Conservation (phyloP, 2,113 vertebrate genomes). For the Turdus rufiventris region DNA sequence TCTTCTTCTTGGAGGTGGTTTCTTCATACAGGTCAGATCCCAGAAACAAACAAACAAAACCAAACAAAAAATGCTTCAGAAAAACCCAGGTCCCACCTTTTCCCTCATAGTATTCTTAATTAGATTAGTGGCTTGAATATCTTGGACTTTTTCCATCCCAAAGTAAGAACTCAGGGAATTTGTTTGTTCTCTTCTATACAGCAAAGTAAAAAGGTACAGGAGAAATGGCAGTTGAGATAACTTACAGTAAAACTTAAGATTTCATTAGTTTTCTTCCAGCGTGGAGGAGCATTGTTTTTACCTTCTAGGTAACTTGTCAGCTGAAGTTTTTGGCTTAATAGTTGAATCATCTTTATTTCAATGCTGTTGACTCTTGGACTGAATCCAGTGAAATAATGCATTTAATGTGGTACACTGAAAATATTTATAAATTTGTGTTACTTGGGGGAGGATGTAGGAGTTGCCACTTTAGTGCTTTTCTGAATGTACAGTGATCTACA, state of each 20-base stretch:
- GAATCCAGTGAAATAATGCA: not conserved
- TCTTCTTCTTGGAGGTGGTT: not conserved
- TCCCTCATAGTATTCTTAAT: not conserved
- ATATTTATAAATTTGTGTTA: not conserved
- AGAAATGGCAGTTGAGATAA: not conserved
- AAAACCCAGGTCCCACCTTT: not conserved
- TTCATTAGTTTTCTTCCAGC: not conserved
- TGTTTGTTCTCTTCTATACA: not conserved
- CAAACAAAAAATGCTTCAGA: not conserved
- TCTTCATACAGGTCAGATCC: not conserved
- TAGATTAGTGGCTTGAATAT: not conserved
- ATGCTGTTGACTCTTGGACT: not conserved
- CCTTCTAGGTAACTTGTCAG: not conserved
- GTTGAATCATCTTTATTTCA: not conserved
- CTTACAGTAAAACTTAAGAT: not conserved
- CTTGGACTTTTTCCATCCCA: not conserved
- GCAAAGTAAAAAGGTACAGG: not conserved
- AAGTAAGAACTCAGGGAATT: not conserved
- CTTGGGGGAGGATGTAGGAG: not conserved
- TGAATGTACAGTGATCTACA: not conserved
- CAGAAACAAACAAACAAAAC: not conserved
- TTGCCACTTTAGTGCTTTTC: slow-evolving; percentile 3
- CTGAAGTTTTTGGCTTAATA: not conserved
- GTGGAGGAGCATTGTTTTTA: not conserved
- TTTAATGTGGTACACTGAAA: not conserved